These are phyloP conservation scores for Leptoteleia sp. DNA, from an alignment of 1,140 invertebrate species.

Conservation along the genomic window DNA sequence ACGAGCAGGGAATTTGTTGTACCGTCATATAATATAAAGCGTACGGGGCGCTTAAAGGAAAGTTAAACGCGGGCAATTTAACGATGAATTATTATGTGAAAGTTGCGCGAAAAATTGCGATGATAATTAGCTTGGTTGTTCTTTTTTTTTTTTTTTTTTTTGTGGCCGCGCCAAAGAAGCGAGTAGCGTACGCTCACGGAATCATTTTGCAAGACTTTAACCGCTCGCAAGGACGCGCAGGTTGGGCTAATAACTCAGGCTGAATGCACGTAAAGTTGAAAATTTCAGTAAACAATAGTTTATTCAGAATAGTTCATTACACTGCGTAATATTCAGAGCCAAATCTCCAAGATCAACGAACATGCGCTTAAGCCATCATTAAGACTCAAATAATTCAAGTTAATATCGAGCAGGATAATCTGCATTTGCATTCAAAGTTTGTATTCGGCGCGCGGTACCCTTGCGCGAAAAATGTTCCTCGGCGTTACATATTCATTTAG, in stretches of 20 bases:
- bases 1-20: too few relatives aligned
- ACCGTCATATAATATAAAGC: too few relatives aligned
- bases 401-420: conserved; percentile 80
- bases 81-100: conserved; percentile 2
- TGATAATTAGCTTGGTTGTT: too few relatives aligned
- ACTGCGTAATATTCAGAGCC: conserved; percentile 79
- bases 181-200: too few relatives aligned
- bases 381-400: conserved; percentile 82
- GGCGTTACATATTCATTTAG: conserved; percentile 59
- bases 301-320: conserved; percentile 76
- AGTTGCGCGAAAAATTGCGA: conserved; percentile 1
- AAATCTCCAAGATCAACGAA: conserved; percentile 80
- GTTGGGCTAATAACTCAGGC: conserved; percentile 8
- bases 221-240: too few relatives aligned
- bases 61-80: not conserved
- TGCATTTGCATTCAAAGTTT: conserved; percentile 80
- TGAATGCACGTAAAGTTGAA: conserved; percentile 31
- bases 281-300: conserved; percentile 62
- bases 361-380: conserved; percentile 80
- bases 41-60: too few relatives aligned
- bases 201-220: not conserved
- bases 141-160: too few relatives aligned
- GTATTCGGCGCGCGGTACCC: conserved; percentile 63
- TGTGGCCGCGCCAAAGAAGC: too few relatives aligned
- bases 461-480: conserved; percentile 70